These are phyloP conservation scores for Mionectes olivaceus DNA, from an alignment of 2,797 vertebrate genomes.

Conservation along the genomic window DNA sequence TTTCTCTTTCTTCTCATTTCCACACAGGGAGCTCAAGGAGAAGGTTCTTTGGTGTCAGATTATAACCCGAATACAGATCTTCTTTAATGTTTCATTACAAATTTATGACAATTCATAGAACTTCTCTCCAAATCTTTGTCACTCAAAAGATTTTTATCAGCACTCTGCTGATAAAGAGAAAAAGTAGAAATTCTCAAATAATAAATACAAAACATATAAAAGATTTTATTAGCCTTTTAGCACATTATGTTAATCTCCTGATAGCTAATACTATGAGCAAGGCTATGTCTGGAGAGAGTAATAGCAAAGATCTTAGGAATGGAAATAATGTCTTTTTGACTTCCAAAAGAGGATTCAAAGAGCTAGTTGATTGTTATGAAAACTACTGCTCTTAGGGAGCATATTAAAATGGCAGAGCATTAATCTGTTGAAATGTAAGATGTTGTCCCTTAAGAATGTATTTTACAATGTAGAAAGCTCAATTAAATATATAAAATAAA, in stretches of 20 bases:
- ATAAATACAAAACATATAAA: conserved; percentile 22
- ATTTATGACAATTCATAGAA: not conserved
- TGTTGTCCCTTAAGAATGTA: not conserved
- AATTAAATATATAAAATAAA: not conserved
- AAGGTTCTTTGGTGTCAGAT: not conserved
- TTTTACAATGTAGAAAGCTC: not conserved
- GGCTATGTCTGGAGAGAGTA: not conserved
- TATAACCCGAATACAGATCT: not conserved
- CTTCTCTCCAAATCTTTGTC: not conserved
- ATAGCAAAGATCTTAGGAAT: not conserved
- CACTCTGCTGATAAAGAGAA: not conserved
- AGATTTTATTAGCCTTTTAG: not conserved
- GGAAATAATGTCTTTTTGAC: conserved; percentile 39
- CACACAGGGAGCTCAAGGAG: not conserved
- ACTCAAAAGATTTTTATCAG: too few relatives aligned
- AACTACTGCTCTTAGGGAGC: not conserved
- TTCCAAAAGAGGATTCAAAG: not conserved
- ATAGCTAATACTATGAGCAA: not conserved
- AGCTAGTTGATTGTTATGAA: conserved; percentile 8
- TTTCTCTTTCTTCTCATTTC: not conserved
- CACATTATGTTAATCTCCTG: conserved; percentile 7
- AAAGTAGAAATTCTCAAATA: not conserved
- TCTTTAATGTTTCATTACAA: not conserved
- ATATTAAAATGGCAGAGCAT: not conserved
- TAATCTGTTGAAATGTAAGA: conserved; percentile 26